Evolutionary conservation across 2,797 vertebrate genomes (phyloP), one percentile per base, ranked within the genome.

Genomic region (Iguana delicatissima): DNA sequence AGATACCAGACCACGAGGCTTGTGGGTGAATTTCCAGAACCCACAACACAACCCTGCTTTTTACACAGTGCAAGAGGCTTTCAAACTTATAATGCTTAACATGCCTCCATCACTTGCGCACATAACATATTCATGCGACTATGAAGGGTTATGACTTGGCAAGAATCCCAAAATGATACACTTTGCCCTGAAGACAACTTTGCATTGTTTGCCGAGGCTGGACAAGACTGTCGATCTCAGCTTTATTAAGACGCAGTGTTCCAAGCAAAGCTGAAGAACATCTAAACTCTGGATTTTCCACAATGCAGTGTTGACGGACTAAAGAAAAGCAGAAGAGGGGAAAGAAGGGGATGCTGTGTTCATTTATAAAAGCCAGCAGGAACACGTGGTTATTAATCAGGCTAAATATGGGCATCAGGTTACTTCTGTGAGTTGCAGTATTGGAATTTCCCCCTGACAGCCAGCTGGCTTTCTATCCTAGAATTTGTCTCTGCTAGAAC

Each of bases 331-430:
- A 94, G 95, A 92, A 93, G 93, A 93, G 93, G 93, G 46, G 38
- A 26, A n/a, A 67, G 86, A 81, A 35, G 87, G 42, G 9, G 22
- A 77, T 64, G 81, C 55, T 84, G 76, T 92, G 91, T 92, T 91
- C 96, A 95, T 98, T 97, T 97, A 97, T 98, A 96, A 96, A 97
- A 98, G 97, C 96, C 93, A 93, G 64, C 96, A 96, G 97, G 96
- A 98, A 97, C 96, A 96, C 95, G 97, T 97, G 97, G 96, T 97
- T 69, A 98, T 98, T 98, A 98, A 98, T 98, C 98, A 98, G 92
- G 94, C 95, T 97, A 98, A 98, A 98, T 96, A 97, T 96, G 97
- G 95, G 94, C 82, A 91, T 95, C 96, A 89, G 96, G 96, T 96
- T 96, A 93, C 93, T 96, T 96, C 94, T 95, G 95, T 88, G 95